Conservation (phyloP, 1,140 invertebrate species). For the Sycophila sp. region DNA sequence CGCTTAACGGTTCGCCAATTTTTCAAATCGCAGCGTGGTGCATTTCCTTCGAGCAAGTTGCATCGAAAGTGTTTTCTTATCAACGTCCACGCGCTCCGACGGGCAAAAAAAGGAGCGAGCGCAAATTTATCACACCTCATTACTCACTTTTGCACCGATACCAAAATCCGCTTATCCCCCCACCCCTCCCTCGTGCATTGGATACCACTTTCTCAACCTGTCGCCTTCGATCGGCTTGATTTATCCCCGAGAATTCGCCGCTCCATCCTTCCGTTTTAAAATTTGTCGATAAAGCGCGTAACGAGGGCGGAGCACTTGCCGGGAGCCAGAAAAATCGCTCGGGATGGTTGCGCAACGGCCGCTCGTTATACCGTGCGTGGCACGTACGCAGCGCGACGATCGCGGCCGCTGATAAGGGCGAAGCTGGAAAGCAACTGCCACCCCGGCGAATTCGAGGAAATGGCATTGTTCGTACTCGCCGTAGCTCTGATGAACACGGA, state of each 20-base stretch:
- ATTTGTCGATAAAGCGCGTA: too few relatives aligned
- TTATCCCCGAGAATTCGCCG: neutral
- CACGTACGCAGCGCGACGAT: conserved; percentile 28
- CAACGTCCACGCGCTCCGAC: neutral
- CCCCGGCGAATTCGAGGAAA: neutral
- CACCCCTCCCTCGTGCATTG: neutral
- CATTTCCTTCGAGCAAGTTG: conserved; percentile 29
- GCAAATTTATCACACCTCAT: conserved; percentile 8
- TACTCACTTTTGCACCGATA: neutral
- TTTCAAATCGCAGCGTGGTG: neutral
- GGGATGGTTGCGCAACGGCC: too few relatives aligned
- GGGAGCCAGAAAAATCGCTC: too few relatives aligned
- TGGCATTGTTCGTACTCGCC: neutral
- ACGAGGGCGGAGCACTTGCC: too few relatives aligned
- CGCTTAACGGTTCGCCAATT: too few relatives aligned
- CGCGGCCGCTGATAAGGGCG: conserved; percentile 33
- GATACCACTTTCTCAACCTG: conserved; percentile 9
- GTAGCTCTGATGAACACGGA: neutral
- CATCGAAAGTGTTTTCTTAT: conserved; percentile 36
- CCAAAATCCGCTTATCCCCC: neutral
- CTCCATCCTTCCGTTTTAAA: neutral
- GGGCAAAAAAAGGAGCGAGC: neutral
- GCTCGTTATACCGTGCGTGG: too few relatives aligned
- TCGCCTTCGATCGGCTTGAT: neutral
- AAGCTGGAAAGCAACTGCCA: too few relatives aligned